Evolutionary conservation across 2,888 invertebrate species (phyloP).

Genomic region (Platycheirus rosarum): DNA sequence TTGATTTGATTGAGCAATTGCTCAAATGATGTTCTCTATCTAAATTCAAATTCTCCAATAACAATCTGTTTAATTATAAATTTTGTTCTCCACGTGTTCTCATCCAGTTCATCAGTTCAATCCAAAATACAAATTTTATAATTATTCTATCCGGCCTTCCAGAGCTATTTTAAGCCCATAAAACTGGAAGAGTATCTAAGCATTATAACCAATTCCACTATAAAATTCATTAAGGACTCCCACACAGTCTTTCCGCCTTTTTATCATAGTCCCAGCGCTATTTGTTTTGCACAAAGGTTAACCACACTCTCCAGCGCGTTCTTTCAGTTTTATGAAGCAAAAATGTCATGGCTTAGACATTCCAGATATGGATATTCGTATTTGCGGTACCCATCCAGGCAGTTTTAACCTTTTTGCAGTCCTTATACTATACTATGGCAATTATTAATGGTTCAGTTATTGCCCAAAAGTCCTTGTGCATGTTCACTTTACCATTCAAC

Average conservation of each 20-base stretch:
- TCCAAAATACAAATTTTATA: slow-evolving; percentile 7
- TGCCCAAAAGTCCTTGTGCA: slow-evolving; percentile 67
- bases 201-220: no score
- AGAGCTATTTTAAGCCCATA: slow-evolving; percentile 14
- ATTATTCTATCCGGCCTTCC: slow-evolving; percentile 15
- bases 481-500: slow-evolving; percentile 42
- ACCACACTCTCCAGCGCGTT: slow-evolving; percentile 10
- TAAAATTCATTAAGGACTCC: no score
- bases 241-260: neutral
- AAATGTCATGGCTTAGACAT: slow-evolving; percentile 9
- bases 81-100: slow-evolving; percentile 6
- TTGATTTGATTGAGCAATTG: no score
- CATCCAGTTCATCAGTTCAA: slow-evolving; percentile 14
- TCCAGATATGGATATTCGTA: slow-evolving; percentile 9
- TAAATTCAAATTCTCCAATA: no score
- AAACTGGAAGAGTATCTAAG: no score
- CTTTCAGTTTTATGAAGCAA: neutral
- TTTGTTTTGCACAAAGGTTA: slow-evolving; percentile 36
- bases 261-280: slow-evolving; percentile 12
- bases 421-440: slow-evolving; percentile 26
- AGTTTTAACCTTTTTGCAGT: slow-evolving; percentile 21
- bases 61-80: no score
- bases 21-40: no score
- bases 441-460: slow-evolving; percentile 74
- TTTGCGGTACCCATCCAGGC: slow-evolving; percentile 7